A percentile compares a stretch with the other conserved stretches of the same genome.
These are phyloP conservation scores for Myathropa florea DNA, from an alignment of 2,888 invertebrate genomes.

Conservation along the genomic window DNA sequence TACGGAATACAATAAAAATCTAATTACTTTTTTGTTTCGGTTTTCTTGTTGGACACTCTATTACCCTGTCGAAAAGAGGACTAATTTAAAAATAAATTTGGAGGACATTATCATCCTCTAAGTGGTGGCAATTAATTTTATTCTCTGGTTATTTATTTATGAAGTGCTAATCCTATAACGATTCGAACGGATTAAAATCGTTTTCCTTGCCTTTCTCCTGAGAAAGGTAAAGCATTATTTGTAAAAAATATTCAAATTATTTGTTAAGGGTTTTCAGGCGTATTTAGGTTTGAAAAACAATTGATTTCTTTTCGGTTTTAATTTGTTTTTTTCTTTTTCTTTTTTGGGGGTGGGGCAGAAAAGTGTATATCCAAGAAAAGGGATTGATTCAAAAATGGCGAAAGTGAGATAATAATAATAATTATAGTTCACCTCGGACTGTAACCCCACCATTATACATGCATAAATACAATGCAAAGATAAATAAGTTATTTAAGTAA, in stretches of 20 bases:
- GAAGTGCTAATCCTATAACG: constrained; percentile 35
- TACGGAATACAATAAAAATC: constrained; percentile 50
- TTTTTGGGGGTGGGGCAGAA: too few relatives aligned
- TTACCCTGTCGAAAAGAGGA: constrained; percentile 17
- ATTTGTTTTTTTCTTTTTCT: too few relatives aligned
- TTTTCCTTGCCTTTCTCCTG: background rate
- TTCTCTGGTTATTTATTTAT: constrained; percentile 32
- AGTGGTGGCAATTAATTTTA: background rate
- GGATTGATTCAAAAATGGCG: too few relatives aligned
- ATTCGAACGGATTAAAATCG: background rate
- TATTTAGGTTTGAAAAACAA: background rate
- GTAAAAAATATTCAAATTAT: background rate
- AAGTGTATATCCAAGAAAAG: too few relatives aligned
- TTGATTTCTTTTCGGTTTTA: background rate
- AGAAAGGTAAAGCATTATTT: background rate
- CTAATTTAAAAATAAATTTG: constrained; percentile 31
- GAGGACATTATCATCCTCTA: background rate
- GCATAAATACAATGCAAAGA: too few relatives aligned
- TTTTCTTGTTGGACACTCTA: background rate
- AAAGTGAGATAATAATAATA: too few relatives aligned
- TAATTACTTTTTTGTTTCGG: constrained; percentile 13
- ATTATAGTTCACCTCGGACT: too few relatives aligned
- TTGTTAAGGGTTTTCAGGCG: background rate
- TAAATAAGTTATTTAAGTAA: too few relatives aligned
- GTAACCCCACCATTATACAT: too few relatives aligned